These are phyloP conservation scores for Pipistrellus kuhlii DNA, from an alignment of 2,797 vertebrate species.

Conservation along the genomic window DNA sequence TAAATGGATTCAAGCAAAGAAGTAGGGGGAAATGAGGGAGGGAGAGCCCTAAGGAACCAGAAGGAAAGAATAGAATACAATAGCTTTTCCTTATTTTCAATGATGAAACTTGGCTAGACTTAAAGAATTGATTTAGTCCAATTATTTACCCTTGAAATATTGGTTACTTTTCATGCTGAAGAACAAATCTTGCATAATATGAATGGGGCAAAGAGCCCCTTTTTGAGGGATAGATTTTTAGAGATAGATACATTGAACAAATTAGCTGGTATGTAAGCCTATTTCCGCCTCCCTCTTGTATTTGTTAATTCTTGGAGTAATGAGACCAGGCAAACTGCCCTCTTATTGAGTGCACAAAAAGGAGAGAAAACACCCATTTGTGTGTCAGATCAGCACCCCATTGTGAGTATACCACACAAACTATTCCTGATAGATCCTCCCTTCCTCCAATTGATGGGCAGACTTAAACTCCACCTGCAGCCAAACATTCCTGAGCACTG, in stretches of 20 bases:
- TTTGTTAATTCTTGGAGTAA: neutral
- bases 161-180: slow-evolving; percentile 3
- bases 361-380: neutral
- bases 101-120: neutral
- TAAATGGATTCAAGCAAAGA: neutral
- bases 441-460: no score
- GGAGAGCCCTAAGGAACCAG: neutral
- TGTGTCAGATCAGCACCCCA: neutral
- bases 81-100: neutral
- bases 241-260: no score
- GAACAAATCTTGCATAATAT: neutral
- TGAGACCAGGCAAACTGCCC: neutral
- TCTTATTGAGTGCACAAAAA: neutral
- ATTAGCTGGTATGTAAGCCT: neutral
- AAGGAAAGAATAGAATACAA: neutral
- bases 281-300: neutral
- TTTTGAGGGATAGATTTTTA: neutral
- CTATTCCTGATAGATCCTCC: no score
- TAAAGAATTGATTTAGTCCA: neutral
- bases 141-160: neutral
- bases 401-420: neutral
- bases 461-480: no score
- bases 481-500: no score
- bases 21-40: neutral
- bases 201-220: neutral